These are phyloP conservation scores for Trididemnum nubilum DNA, from an alignment of 23 tunicate genomes.

Conservation along the genomic window DNA sequence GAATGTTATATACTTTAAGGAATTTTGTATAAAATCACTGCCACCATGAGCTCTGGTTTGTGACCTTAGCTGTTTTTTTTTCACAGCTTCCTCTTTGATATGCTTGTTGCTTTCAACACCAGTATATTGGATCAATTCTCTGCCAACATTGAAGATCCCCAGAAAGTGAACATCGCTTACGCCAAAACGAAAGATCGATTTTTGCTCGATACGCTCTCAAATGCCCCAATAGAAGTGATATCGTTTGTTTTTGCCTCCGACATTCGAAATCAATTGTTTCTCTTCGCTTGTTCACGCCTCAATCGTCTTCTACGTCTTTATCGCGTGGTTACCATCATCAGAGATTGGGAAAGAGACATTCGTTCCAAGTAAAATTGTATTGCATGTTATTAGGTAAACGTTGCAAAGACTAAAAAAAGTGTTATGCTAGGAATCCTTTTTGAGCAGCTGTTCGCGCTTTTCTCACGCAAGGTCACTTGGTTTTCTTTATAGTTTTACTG, in stretches of 20 bases:
- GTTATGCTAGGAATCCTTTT: too few species aligned
- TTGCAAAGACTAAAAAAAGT: too few species aligned
- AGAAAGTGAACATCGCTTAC: slow-evolving; percentile 45
- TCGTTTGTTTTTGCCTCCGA: slow-evolving; percentile 36
- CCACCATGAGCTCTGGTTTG: too few species aligned
- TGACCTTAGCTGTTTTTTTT: too few species aligned
- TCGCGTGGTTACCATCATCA: slow-evolving; percentile 43
- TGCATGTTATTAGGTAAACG: neutral
- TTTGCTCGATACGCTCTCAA: slow-evolving; percentile 56
- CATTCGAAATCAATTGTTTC: slow-evolving; percentile 23
- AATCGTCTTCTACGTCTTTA: slow-evolving; percentile 72
- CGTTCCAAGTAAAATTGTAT: slow-evolving; percentile 45
- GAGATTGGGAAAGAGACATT: slow-evolving; percentile 65
- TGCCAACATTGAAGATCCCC: slow-evolving; percentile 50
- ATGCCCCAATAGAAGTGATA: slow-evolving; percentile 64
- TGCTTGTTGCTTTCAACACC: slow-evolving; percentile 70
- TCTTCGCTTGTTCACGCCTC: slow-evolving; percentile 40
- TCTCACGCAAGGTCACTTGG: too few species aligned
- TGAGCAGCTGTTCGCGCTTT: too few species aligned
- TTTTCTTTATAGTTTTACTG: too few species aligned
- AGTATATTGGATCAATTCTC: slow-evolving; percentile 70
- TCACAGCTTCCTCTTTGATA: slow-evolving; percentile 74
- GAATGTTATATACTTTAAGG: too few species aligned
- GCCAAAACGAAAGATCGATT: slow-evolving; percentile 51
- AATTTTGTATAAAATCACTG: too few species aligned